phyloP scores from a whole-genome alignment of 2,113 vertebrate genomes.

The Jacana jacana region DNA sequence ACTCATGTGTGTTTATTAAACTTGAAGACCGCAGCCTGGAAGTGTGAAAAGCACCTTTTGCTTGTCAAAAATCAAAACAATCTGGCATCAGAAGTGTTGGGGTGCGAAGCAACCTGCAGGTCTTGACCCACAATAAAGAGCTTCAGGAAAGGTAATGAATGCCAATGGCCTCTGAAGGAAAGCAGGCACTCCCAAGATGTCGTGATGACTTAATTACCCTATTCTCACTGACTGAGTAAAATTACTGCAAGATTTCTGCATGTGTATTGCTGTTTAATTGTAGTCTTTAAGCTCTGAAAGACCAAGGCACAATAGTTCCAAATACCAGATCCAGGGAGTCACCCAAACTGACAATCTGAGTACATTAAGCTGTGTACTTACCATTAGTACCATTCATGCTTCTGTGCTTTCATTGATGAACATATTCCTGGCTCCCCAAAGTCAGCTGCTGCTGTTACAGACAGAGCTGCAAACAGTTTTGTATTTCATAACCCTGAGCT shows the following conservation, averaged over 20 bases:
- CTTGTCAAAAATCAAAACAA: not conserved
- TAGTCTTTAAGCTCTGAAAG: not conserved
- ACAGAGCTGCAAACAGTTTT: not conserved
- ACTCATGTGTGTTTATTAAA: not conserved
- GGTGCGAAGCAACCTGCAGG: not conserved
- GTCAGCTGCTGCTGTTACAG: not conserved
- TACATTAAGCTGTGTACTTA: not conserved
- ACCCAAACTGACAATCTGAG: not conserved
- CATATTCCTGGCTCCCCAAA: not conserved
- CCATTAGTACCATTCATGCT: constrained; percentile 10
- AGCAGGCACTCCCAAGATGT: not conserved
- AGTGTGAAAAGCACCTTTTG: not conserved
- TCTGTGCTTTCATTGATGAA: constrained; percentile 12
- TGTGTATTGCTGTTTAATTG: not conserved
- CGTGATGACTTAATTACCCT: not conserved
- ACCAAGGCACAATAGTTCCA: not conserved
- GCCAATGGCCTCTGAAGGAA: not conserved
- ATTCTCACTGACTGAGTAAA: not conserved
- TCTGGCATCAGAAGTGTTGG: not conserved
- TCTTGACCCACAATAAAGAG: not conserved
- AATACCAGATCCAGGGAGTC: not conserved
- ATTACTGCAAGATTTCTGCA: not conserved
- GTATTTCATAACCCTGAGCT: not conserved
- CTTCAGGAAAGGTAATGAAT: not conserved
- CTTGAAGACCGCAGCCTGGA: not conserved